phyloP scores from a whole-genome alignment of 2,888 invertebrate species.

The Eupithecia subfuscata region DNA sequence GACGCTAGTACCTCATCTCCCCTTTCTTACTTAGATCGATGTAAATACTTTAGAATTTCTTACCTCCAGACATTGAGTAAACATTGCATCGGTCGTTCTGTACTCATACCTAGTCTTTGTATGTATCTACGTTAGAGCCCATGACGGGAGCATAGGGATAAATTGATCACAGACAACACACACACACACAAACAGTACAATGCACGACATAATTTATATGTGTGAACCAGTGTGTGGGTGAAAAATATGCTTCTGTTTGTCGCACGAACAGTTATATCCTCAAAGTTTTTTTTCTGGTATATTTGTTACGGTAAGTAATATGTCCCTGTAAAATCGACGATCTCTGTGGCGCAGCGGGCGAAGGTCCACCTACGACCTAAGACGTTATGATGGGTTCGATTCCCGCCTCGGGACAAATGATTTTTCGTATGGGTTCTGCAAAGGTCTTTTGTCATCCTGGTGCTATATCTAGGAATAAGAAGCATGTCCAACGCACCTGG shows the following conservation, averaged over 20 bases:
- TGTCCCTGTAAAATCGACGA: no score
- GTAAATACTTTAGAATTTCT: neutral
- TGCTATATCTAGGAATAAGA: no score
- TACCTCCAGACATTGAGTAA: neutral
- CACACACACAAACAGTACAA: neutral
- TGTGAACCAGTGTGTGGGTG: neutral
- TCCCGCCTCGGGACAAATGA: no score
- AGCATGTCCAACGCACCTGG: no score
- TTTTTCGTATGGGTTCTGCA: no score
- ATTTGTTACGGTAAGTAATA: neutral
- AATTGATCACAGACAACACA: constrained; percentile 12
- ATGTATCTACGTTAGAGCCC: constrained; percentile 27
- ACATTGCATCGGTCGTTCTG: neutral
- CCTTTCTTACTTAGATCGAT: no score
- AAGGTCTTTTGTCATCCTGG: no score
- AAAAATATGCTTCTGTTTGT: neutral
- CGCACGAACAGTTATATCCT: neutral
- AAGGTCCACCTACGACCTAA: no score
- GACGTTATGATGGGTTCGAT: no score
- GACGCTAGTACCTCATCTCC: no score
- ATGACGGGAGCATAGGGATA: constrained; percentile 22
- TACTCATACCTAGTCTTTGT: neutral
- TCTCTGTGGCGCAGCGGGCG: no score
- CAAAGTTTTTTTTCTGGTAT: neutral
- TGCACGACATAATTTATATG: neutral